Evolutionary conservation across 2,888 invertebrate genomes (phyloP).

Genomic region (Epinotia demarniana): DNA sequence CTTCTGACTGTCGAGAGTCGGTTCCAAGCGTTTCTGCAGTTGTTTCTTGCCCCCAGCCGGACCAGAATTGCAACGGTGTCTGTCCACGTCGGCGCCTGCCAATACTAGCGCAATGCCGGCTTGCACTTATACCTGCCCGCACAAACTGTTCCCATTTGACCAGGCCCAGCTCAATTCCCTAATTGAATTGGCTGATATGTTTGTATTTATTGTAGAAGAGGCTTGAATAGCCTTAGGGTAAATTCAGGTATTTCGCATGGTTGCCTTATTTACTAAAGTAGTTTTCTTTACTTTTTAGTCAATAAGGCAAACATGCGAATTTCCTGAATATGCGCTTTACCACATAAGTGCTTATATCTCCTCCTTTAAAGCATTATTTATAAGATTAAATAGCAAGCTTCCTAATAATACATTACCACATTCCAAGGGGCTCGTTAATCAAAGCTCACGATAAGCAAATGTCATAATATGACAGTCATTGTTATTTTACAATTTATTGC

Average conservation of each 20-base stretch:
- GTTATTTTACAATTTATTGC: constrained; percentile 38
- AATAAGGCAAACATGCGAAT: too few relatives aligned
- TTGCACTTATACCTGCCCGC: constrained; percentile 25
- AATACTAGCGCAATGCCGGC: constrained; percentile 56
- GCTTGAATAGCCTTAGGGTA: neutral
- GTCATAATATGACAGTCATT: constrained; percentile 35
- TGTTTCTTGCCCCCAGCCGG: constrained; percentile 69
- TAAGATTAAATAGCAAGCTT: constrained; percentile 5
- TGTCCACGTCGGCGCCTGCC: constrained; percentile 58
- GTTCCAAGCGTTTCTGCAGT: constrained; percentile 57
- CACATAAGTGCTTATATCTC: neutral
- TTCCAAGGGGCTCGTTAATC: constrained; percentile 19
- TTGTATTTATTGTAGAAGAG: neutral
- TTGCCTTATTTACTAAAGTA: neutral
- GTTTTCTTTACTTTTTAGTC: too few relatives aligned
- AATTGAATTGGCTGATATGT: neutral
- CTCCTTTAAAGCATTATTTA: constrained; percentile 1
- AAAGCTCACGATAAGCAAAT: constrained; percentile 25
- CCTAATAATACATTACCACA: constrained; percentile 1
- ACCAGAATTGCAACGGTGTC: constrained; percentile 70
- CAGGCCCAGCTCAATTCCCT: neutral
- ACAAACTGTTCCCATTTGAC: neutral
- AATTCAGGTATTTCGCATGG: neutral
- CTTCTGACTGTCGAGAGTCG: constrained; percentile 22
- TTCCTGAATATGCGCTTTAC: too few relatives aligned